phyloP scores from a whole-genome alignment of 2,797 vertebrate genomes.

The Buphagus erythrorhynchus region DNA sequence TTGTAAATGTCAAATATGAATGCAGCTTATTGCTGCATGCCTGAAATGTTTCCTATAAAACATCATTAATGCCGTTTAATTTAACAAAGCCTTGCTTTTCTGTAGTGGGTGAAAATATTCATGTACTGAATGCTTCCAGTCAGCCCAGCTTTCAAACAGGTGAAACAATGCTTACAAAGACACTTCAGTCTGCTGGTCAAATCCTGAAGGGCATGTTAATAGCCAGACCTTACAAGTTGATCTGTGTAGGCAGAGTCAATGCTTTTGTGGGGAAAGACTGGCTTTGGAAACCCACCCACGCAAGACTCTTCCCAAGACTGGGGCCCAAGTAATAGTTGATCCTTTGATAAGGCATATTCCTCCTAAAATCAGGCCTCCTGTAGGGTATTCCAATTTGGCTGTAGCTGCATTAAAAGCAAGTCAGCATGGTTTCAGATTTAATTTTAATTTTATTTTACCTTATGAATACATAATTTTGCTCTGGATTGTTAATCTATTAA shows the following conservation, averaged over 20 bases:
- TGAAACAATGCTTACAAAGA: constrained; percentile 60
- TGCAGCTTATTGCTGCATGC: constrained; percentile 69
- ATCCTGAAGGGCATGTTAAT: constrained; percentile 29
- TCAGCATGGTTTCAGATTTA: not conserved
- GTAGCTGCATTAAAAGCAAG: not conserved
- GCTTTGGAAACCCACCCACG: not conserved
- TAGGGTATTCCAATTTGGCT: not conserved
- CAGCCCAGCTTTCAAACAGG: constrained; percentile 61
- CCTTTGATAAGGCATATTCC: not conserved
- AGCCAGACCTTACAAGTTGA: not conserved
- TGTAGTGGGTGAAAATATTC: constrained; percentile 74
- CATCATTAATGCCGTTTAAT: constrained; percentile 66
- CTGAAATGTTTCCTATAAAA: constrained; percentile 76
- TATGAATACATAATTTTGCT: not conserved
- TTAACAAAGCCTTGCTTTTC: constrained; percentile 79
- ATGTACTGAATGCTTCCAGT: constrained; percentile 57
- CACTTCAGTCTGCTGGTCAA: not conserved
- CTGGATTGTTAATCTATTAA: not conserved
- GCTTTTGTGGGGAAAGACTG: not conserved
- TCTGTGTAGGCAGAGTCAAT: not conserved
- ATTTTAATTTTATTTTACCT: not conserved
- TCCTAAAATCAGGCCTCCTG: not conserved
- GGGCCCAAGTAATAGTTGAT: not conserved
- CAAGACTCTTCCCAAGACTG: not conserved
- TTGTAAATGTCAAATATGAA: constrained; percentile 76